phyloP scores from a whole-genome alignment of 2,888 invertebrate species.

The Drosophila emarginata region DNA sequence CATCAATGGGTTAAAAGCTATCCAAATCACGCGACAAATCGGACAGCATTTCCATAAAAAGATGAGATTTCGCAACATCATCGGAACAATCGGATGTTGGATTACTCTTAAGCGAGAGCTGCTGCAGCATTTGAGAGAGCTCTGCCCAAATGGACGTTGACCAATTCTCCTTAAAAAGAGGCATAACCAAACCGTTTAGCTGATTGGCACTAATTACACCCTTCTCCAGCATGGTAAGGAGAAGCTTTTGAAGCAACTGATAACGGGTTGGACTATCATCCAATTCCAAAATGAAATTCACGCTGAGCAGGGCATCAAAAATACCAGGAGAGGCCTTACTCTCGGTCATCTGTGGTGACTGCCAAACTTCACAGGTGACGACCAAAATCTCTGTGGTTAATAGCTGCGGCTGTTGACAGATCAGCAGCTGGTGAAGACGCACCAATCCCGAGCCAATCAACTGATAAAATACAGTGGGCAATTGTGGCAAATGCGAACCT shows the following conservation, averaged over 20 bases:
- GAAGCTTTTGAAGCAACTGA: conserved; percentile 82
- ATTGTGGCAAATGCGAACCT: conserved; percentile 58
- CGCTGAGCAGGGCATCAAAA: conserved; percentile 65
- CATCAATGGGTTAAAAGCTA: conserved; percentile 51
- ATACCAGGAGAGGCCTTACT: conserved; percentile 43
- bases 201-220: conserved; percentile 85
- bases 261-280: conserved; percentile 74
- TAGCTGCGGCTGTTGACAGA: conserved; percentile 62
- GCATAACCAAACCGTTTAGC: conserved; percentile 87
- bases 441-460: conserved; percentile 69
- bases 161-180: conserved; percentile 88
- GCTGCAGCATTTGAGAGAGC: conserved; percentile 70
- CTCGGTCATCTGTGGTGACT: conserved; percentile 26
- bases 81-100: conserved; percentile 36
- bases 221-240: conserved; percentile 84
- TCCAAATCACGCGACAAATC: conserved; percentile 81
- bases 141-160: conserved; percentile 80
- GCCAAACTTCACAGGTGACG: conserved; percentile 58
- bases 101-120: conserved; percentile 50
- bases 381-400: conserved; percentile 61
- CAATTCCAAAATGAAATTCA: conserved; percentile 69
- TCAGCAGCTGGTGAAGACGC: conserved; percentile 77
- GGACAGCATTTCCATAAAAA: conserved; percentile 82
- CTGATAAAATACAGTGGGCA: conserved; percentile 77
- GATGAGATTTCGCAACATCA: conserved; percentile 76